Evolutionary conservation across 2,797 vertebrate genomes (phyloP).

Genomic region (Acanthurus tractus): DNA sequence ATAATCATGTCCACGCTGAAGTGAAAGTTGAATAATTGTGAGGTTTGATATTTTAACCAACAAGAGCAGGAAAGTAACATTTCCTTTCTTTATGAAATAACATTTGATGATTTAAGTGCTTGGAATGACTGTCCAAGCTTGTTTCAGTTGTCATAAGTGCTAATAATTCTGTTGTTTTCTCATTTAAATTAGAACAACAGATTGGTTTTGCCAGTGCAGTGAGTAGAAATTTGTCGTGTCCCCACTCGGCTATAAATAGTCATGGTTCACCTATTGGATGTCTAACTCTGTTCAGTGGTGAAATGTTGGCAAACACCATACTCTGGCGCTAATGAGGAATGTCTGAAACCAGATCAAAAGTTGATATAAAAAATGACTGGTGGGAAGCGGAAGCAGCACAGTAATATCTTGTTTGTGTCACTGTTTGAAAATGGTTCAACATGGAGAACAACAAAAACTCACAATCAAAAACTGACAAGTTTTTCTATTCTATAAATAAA

Average conservation of each 20-base stretch:
- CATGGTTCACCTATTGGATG: conserved; percentile 31
- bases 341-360: conserved; percentile 60
- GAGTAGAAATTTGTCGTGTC: conserved; percentile 44
- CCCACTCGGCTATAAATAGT: conserved; percentile 64
- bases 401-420: conserved; percentile 30
- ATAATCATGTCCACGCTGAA: background rate
- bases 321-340: conserved; percentile 61
- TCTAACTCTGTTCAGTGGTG: conserved; percentile 47
- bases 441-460: conserved; percentile 10
- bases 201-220: background rate
- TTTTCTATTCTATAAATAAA: conserved; percentile 16
- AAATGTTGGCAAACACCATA: conserved; percentile 29
- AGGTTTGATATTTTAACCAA: background rate
- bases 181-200: conserved; percentile 15
- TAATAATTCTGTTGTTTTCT: background rate
- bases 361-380: conserved; percentile 13
- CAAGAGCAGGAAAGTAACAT: background rate
- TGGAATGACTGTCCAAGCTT: background rate
- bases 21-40: background rate
- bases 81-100: conserved; percentile 1
- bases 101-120: background rate
- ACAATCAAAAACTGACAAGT: conserved; percentile 10
- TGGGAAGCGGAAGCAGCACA: conserved; percentile 22
- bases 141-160: background rate
- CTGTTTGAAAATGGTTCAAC: conserved; percentile 19